phyloP scores from a whole-genome alignment of 2,113 vertebrate genomes.

The Periophthalmodon schlosseri region DNA sequence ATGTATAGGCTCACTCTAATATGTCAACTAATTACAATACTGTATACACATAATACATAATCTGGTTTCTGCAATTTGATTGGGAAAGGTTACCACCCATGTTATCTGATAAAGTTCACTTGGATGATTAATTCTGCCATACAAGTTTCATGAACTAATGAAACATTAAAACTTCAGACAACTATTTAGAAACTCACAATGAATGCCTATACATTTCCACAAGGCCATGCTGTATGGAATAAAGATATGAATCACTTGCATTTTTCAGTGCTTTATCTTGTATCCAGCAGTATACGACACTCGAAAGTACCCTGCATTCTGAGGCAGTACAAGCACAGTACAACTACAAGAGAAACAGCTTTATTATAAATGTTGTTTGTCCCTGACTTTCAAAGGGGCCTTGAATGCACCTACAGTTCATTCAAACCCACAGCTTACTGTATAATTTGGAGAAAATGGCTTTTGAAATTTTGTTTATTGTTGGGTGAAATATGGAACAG shows the following conservation, averaged over 20 bases:
- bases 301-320: neutral
- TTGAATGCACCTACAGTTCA: slow-evolving; percentile 6
- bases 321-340: slow-evolving; percentile 14
- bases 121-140: too few species aligned
- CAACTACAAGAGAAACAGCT: neutral
- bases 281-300: neutral
- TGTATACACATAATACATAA: neutral
- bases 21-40: neutral
- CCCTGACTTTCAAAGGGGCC: neutral
- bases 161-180: too few species aligned
- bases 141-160: too few species aligned
- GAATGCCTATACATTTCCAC: neutral
- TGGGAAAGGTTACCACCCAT: neutral
- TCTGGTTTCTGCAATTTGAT: neutral
- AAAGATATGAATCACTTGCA: slow-evolving; percentile 12
- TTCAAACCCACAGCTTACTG: slow-evolving; percentile 7
- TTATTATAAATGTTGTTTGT: slow-evolving; percentile 5
- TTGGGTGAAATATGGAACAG: slow-evolving; percentile 6
- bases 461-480: slow-evolving; percentile 17
- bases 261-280: slow-evolving; percentile 3
- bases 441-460: slow-evolving; percentile 25
- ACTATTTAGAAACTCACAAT: neutral
- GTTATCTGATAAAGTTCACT: too few species aligned
- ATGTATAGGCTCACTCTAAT: neutral
- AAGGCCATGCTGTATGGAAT: neutral